Evolutionary conservation across 2,888 invertebrate genomes (phyloP).

Genomic region (Amphipyra tragopoginis): DNA sequence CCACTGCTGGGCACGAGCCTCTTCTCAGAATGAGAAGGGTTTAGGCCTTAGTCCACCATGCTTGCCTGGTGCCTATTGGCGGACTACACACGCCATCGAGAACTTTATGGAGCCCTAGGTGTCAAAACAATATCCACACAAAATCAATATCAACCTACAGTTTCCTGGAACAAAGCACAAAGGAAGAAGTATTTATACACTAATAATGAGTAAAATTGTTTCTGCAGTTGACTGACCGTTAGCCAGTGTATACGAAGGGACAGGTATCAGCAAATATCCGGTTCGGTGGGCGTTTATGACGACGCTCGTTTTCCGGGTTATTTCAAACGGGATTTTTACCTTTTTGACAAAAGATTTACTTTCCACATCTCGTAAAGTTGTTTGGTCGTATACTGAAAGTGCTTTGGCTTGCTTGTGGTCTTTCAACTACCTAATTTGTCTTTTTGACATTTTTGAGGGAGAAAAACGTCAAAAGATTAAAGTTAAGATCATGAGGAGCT

Average conservation of each 20-base stretch:
- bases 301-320: slow-evolving; percentile 58
- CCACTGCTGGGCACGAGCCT: too few species aligned
- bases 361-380: slow-evolving; percentile 44
- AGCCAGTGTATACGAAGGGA: slow-evolving; percentile 34
- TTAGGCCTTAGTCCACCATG: too few species aligned
- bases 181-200: slow-evolving; percentile 5
- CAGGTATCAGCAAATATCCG: slow-evolving; percentile 62
- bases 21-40: too few species aligned
- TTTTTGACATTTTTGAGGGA: slow-evolving; percentile 4
- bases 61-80: too few species aligned
- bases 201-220: slow-evolving; percentile 43
- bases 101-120: too few species aligned
- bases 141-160: neutral
- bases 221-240: slow-evolving; percentile 42
- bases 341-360: slow-evolving; percentile 58
- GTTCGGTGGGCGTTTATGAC: slow-evolving; percentile 53
- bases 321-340: slow-evolving; percentile 57
- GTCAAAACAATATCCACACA: neutral
- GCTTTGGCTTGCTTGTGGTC: slow-evolving; percentile 34
- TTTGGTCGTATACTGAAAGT: slow-evolving; percentile 26
- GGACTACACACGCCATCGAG: too few species aligned
- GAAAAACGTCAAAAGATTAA: too few species aligned
- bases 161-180: slow-evolving; percentile 3
- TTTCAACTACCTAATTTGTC: slow-evolving; percentile 35
- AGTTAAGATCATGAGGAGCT: too few species aligned